Evolutionary conservation across 2,797 vertebrate species (phyloP).

Genomic region (Pseudochaenichthys georgianus): DNA sequence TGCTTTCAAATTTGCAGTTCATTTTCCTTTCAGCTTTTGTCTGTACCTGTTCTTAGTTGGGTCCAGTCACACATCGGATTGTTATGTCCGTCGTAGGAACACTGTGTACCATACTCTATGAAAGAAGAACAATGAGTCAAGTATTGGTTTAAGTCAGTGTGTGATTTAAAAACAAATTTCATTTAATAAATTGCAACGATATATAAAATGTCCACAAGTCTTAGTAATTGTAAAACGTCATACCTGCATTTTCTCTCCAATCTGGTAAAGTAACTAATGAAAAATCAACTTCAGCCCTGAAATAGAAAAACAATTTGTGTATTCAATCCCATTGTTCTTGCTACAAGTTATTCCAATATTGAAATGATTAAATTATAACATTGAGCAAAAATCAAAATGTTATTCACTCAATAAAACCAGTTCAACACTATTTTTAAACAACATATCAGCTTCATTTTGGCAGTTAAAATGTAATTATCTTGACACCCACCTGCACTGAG

Average conservation of each 20-base stretch:
- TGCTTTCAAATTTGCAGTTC: slow-evolving; percentile 9
- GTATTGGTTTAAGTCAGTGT: background rate
- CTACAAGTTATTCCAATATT: background rate
- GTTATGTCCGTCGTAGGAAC: slow-evolving; percentile 82
- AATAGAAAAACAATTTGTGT: slow-evolving; percentile 4
- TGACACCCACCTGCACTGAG: slow-evolving; percentile 70
- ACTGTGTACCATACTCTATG: slow-evolving; percentile 87
- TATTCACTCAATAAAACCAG: background rate
- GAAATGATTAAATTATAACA: background rate
- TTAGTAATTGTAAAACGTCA: background rate
- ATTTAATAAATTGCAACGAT: too few species aligned
- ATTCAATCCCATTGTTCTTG: background rate
- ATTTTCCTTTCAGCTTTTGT: slow-evolving; percentile 44
- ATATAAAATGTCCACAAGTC: background rate
- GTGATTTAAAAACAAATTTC: too few species aligned
- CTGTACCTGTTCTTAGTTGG: slow-evolving; percentile 76
- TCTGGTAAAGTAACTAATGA: slow-evolving; percentile 71
- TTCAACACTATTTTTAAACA: background rate
- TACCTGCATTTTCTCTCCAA: slow-evolving; percentile 79
- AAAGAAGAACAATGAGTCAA: background rate
- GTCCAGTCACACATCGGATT: slow-evolving; percentile 86
- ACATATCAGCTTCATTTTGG: background rate
- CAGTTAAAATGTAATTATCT: slow-evolving; percentile 15
- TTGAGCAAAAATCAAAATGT: background rate
- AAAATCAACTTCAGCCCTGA: slow-evolving; percentile 69